Base-by-base conservation (phyloP, 2,113 vertebrate species). In the Camelus bactrianus region DNA sequence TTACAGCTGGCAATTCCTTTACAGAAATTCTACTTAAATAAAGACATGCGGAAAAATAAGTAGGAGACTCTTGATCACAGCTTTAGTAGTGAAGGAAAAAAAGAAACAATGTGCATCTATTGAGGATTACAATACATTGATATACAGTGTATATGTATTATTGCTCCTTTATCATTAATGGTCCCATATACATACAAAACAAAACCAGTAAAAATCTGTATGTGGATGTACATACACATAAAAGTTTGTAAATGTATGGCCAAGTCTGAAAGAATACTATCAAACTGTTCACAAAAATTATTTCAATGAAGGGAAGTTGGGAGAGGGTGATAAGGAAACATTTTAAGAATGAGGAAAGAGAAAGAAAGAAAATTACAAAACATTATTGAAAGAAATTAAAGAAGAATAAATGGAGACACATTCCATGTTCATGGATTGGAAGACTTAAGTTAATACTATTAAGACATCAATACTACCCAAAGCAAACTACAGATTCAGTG, bases 21-120 rank as follows among this genome's bases (percentile, higher is more conserved):
- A 54, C 87, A 83, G 70, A 79, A 93, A 83, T 46, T 81, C 79
- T 81, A 28, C 56, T 81, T 50, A 92, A 89, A 82, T 72, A 86
- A 5, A 70, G 72, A 83, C 83, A 87, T 50, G 17, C 67, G 30
- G 70, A 65, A 50, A 86, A 88, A 82, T 62, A 87, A 20, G 62
- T 52, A 73, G 2, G 14, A 75, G 26, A 73, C 26, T 94, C 5
- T 89, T 87, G n/a, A 87, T 46, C 81, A 82, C 32, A 77, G 15
- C n/a, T 86, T 81, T 88, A 16, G 77, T 54, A 52, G 58, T 35
- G 35, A n/a, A 58, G 64, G 42, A 24, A 30, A 81, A 69, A 81
- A 69, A 69, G 58, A 76, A 46, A 54, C 22, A 87, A 56, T 88
- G 42, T 96, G 42, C 54, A 72, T 48, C 32, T 79, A 28, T 20